Evolutionary conservation across 2,888 invertebrate species (phyloP), one percentile per base, ranked within the genome.

Genomic region (Apotomis turbidana): DNA sequence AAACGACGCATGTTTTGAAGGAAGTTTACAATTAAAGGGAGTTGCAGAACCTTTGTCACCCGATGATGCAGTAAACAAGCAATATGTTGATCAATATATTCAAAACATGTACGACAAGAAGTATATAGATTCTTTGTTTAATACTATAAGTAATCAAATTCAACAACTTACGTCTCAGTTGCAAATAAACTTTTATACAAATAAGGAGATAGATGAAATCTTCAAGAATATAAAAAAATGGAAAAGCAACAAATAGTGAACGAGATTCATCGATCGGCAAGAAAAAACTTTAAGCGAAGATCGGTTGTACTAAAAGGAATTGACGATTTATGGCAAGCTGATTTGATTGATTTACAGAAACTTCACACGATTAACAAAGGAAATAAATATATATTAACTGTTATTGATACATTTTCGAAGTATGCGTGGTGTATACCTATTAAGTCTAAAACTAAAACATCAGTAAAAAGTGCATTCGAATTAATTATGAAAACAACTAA

Each of bases 401-500:
- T 51, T 36, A 51, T 62, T 38, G 62, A 62, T 38, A 8, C 51
- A 4, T 62, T 62, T 51, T 62, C 62, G 8, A 62, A 62, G 10
- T 62, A 52, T 51, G 51, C 49, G 0, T 62, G 62, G 62, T 12
- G 46, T 15, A 5, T 2, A 0, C 15, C 60, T 8, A 4, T 46
- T 4, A 60, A 60, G 27, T 15, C 44, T 5, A 62, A n/a, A n/a
- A 36, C 51, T 51, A 52, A 51, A 55, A n/a, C n/a, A 3, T 12
- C 8, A 27, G 10, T 9, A 10, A 44, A 9, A 54, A 54, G 15
- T 54, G 54, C 58, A n/a, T 58, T 58, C 9, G 10, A 27, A 1
- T n/a, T n/a, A 52, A 62, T 62, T 51, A 62, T 51, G 1, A 62
- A 62, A 62, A n/a, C 62, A 36, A 0, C 13, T 0, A 60, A 44